Conservation (phyloP, 2,797 vertebrate species). For the Phalanger gymnotis region DNA sequence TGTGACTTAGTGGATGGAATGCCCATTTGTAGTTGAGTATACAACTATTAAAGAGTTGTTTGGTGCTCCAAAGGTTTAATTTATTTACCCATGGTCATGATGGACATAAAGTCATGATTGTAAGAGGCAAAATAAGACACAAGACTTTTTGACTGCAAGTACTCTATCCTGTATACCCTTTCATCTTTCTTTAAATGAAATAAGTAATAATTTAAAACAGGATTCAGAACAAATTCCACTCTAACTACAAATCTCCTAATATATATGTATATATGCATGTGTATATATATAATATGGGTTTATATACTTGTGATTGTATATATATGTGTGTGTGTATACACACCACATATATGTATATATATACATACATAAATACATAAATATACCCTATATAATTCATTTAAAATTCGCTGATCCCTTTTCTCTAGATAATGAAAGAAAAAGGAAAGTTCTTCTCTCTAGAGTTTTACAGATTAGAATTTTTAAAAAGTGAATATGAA, state of each 20-base stretch:
- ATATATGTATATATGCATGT: background rate
- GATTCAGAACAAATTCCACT: background rate
- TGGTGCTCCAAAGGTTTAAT: background rate
- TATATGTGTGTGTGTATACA: no score
- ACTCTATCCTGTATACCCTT: background rate
- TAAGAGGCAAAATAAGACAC: background rate
- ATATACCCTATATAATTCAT: no score
- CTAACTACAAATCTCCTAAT: background rate
- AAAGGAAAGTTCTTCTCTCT: background rate
- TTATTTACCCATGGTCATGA: background rate
- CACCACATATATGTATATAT: no score
- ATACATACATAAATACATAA: no score
- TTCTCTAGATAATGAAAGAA: background rate
- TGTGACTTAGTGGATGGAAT: background rate
- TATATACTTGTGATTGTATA: no score
- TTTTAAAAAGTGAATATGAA: background rate
- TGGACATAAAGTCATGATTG: background rate
- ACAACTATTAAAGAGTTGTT: background rate
- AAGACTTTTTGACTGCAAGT: background rate
- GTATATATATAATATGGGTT: background rate
- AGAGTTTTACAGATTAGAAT: background rate
- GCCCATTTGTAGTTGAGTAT: background rate
- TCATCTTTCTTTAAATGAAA: background rate
- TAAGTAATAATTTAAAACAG: background rate
- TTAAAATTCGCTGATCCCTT: background rate